phyloP scores from a whole-genome alignment of 2,113 vertebrate species.

The Excalfactoria chinensis region DNA sequence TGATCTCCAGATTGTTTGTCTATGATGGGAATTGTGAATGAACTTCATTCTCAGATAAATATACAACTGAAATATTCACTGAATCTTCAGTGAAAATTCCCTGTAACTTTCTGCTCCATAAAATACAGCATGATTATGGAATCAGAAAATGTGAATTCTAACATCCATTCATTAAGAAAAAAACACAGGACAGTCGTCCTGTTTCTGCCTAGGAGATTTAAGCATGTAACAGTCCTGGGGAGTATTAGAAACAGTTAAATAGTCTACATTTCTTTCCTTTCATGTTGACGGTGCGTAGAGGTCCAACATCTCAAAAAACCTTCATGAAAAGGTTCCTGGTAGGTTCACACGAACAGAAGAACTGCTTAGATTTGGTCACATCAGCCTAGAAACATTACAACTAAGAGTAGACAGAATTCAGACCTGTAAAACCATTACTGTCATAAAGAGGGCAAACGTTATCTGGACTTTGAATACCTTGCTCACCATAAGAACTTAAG shows the following conservation, averaged over 20 bases:
- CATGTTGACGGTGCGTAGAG: neutral
- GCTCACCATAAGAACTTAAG: neutral
- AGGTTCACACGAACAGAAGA: neutral
- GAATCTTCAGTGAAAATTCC: neutral
- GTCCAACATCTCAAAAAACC: neutral
- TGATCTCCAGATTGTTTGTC: neutral
- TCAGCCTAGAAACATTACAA: neutral
- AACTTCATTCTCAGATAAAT: neutral
- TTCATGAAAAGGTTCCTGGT: neutral
- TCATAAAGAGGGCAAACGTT: neutral
- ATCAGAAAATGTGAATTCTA: neutral
- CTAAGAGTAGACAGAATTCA: neutral
- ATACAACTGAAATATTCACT: no score
- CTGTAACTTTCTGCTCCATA: neutral
- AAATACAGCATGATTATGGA: neutral
- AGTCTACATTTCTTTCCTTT: neutral
- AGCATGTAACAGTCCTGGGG: neutral
- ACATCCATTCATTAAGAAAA: neutral
- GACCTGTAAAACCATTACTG: neutral
- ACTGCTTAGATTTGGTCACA: no score
- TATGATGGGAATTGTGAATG: neutral
- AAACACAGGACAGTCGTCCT: neutral
- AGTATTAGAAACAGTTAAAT: neutral
- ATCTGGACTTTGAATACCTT: neutral
- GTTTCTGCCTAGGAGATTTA: neutral